Evolutionary conservation across 2,113 vertebrate genomes (phyloP).

Genomic region (Xiphophorus maculatus): DNA sequence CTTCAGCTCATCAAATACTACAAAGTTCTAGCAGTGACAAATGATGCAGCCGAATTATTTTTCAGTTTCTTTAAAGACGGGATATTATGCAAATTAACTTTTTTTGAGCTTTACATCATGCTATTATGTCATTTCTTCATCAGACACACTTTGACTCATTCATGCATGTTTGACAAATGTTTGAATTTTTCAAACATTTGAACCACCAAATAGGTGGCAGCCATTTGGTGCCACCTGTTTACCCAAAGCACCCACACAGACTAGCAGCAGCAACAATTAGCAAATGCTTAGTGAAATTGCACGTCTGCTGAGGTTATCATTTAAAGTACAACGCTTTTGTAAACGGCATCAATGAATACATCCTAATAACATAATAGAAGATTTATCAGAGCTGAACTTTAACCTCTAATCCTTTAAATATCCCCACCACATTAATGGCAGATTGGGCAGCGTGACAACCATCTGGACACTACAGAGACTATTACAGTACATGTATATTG

Average conservation of each 20-base stretch:
- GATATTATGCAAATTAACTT: no score
- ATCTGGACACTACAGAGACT: neutral
- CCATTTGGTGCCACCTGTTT: no score
- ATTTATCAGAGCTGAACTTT: constrained; percentile 23
- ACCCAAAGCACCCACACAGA: neutral
- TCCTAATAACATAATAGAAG: constrained; percentile 54
- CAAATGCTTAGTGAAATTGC: no score
- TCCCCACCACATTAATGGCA: neutral
- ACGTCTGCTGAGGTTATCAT: no score
- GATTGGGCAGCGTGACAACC: neutral
- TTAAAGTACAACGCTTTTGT: no score
- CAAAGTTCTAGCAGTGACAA: no score
- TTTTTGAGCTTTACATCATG: no score
- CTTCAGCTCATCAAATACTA: neutral
- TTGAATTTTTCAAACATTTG: no score
- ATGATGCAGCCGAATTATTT: neutral
- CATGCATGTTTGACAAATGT: no score
- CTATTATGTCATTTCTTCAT: no score
- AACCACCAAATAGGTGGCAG: no score
- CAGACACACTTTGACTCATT: no score
- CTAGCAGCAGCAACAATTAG: neutral
- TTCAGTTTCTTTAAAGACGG: neutral
- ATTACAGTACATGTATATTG: neutral
- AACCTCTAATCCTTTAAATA: constrained; percentile 15
- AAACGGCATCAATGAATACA: constrained; percentile 32